Evolutionary conservation across 2,113 vertebrate genomes (phyloP), one percentile per base, ranked within the genome.

Genomic region (Vireo altiloquus): DNA sequence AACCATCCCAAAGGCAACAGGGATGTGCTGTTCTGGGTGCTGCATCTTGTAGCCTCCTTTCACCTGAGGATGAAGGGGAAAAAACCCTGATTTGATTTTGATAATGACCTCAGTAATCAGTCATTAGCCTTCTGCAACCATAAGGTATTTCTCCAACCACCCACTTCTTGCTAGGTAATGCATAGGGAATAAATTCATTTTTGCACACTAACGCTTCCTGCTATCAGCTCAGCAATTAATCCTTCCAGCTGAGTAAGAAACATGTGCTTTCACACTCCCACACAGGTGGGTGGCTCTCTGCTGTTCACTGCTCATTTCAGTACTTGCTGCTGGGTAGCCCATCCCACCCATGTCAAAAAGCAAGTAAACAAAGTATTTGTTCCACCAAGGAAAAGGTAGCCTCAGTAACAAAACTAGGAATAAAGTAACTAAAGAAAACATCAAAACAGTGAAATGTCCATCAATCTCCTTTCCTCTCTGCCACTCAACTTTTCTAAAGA

Each of bases 31-130:
- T 49, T 53, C 28, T 71, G 39, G 22, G 3, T 46, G 17, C 7
- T 82, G 24, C 2, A 24, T 28, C 13, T 54, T 25, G 4, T 15
- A 66, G 22, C 10, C 14, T 75, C 24, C 47, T 14, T 69, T 87
- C 12, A 12, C 52, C 12, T 42, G 31, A 61, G 13, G 16, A 11
- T 0, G 0, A 49, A 79, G 5, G 3, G 3, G 20, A n/a, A 35
- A 65, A 82, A 39, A 70, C 33, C 30, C 15, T 53, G 6, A 20
- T 66, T 72, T 4, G 4, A 31, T 63, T 86, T 65, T 70, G 20
- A 8, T 63, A n/a, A 53, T 16, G 6, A 14, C 27, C 39, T 60
- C 25, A 69, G 18, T 46, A 56, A 68, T 37, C 24, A 42, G 28
- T 39, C 33, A 50, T 49, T 75, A 82, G 13, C 30, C 39, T 92